Percentiles rank a stretch among this genome's conserved stretches.
These are phyloP conservation scores for Pantelozetes paolii DNA, from an alignment of 2,888 invertebrate species.

Conservation along the genomic window DNA sequence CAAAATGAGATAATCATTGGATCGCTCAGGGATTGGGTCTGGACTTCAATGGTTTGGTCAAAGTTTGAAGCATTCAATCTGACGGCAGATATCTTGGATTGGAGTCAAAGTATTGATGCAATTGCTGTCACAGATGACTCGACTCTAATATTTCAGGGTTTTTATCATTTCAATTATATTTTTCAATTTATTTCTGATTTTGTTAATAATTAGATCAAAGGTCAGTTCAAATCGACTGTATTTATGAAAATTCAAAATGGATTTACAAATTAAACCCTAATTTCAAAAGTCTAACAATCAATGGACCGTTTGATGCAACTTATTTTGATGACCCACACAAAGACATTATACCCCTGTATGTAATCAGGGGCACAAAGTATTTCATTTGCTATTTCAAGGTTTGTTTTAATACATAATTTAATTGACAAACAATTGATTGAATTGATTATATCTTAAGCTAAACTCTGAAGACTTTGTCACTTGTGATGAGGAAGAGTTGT, in stretches of 20 bases:
- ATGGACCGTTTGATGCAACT: slow-evolving; percentile 6
- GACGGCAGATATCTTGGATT: background rate
- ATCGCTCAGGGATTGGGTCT: background rate
- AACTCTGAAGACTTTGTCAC: background rate
- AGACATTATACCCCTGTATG: background rate
- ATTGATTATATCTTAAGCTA: background rate
- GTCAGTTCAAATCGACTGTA: background rate
- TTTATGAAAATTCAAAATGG: background rate
- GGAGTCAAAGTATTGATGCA: slow-evolving; percentile 14
- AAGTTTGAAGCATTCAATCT: background rate
- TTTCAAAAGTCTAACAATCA: background rate
- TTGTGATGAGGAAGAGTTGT: background rate
- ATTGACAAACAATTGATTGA: background rate
- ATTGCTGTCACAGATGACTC: background rate
- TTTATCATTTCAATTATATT: background rate
- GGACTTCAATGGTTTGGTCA: slow-evolving; percentile 3
- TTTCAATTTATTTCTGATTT: background rate
- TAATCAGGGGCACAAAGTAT: background rate
- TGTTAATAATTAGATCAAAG: background rate
- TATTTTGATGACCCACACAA: slow-evolving; percentile 4
- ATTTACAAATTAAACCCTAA: too few relatives aligned
- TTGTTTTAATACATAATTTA: background rate
- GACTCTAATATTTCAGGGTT: background rate
- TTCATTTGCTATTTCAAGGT: slow-evolving; percentile 6
- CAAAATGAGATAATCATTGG: background rate